A percentile compares a stretch with the other conserved stretches of the same genome.
Evolutionary conservation across 2,113 vertebrate species (phyloP).

Genomic region (Lutjanus erythropterus): DNA sequence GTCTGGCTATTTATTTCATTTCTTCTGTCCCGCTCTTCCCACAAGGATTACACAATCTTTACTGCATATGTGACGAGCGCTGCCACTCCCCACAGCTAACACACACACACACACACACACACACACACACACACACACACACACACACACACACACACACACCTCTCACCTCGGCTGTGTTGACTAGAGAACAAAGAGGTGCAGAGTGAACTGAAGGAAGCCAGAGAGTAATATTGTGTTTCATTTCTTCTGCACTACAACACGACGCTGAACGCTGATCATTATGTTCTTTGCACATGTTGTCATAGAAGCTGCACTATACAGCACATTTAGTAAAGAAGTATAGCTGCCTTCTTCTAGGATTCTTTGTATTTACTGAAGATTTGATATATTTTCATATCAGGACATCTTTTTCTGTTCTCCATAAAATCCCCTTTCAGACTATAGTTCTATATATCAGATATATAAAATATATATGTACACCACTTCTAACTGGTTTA

Average conservation of each 20-base stretch:
- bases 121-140: neutral
- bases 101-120: too few relatives aligned
- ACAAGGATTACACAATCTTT: conserved; percentile 11
- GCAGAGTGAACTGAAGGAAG: conserved; percentile 1
- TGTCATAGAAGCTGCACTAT: too few relatives aligned
- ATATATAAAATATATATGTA: neutral
- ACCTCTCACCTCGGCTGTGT: neutral
- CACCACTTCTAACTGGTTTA: neutral
- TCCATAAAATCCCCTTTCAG: neutral
- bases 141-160: neutral
- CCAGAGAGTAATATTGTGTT: neutral
- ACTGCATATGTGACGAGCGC: conserved; percentile 11
- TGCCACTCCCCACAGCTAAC: too few relatives aligned
- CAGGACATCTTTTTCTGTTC: neutral
- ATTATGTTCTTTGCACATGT: neutral
- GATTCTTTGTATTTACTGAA: neutral
- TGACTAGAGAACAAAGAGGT: conserved; percentile 12
- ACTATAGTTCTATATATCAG: too few relatives aligned
- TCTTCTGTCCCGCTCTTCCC: neutral
- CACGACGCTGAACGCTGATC: neutral
- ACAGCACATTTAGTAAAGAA: neutral
- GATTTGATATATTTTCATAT: neutral
- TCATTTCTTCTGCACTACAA: neutral
- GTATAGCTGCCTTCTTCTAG: neutral
- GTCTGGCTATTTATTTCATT: neutral